These are phyloP conservation scores for Agrochola lota DNA, from an alignment of 2,888 invertebrate genomes.

Conservation along the genomic window DNA sequence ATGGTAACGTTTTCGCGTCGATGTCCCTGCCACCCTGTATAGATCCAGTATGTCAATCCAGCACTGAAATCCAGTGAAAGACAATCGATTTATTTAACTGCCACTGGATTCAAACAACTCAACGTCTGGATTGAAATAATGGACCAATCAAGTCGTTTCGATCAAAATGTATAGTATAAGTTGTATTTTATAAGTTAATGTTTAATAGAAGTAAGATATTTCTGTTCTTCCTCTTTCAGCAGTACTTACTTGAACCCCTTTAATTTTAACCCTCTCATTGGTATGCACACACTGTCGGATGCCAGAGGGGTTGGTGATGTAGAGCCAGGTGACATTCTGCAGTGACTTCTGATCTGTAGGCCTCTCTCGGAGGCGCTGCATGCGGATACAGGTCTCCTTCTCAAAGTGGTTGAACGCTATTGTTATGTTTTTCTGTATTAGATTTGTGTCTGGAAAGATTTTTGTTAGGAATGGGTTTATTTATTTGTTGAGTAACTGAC, in stretches of 20 bases:
- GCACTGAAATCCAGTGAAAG: background rate
- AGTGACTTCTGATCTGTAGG: conserved; percentile 81
- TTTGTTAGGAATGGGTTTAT: background rate
- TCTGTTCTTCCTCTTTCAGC: no score
- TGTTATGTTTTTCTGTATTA: conserved; percentile 75
- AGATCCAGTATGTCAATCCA: background rate
- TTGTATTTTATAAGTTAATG: no score
- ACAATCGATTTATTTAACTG: background rate
- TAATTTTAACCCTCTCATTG: conserved; percentile 79
- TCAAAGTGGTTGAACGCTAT: conserved; percentile 85
- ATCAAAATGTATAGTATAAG: background rate
- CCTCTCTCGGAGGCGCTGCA: conserved; percentile 82
- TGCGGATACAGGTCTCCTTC: conserved; percentile 83
- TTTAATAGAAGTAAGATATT: background rate
- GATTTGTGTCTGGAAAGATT: conserved; percentile 73
- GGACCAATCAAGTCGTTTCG: background rate
- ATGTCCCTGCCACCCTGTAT: no score
- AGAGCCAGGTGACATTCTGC: conserved; percentile 81
- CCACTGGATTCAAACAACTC: background rate
- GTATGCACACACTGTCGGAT: conserved; percentile 86
- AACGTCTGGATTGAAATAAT: background rate
- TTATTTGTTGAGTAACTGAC: background rate
- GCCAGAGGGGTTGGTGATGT: conserved; percentile 84
- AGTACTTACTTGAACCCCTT: conserved; percentile 82
- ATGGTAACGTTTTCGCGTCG: no score